Evolutionary conservation across 37 sponge, comb jelly and placozoan species (phyloP), one percentile per base, ranked within the genome.

Genomic region (Aplysina aerophoba): DNA sequence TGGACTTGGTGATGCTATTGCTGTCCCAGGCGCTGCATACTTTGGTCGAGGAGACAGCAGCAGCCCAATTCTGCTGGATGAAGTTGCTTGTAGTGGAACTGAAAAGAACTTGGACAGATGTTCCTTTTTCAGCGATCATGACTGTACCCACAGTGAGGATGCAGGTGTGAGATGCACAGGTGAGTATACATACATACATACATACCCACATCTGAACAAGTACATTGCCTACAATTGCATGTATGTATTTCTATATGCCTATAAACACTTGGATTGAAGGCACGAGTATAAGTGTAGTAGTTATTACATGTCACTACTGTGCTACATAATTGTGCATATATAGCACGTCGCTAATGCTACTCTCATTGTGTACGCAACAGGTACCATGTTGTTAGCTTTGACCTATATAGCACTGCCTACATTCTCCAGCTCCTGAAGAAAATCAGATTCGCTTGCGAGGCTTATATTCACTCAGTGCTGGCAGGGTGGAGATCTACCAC

Each of bases 121-220:
- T 71, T 6, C 59, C 37, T 36, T 15, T 30, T 14, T 15, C 1
- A 50, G 3, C 12, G 74, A 1, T 20, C 60, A 44, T 20, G 74
- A 55, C 58, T 88, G 88, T 31, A 44, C 38, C 1, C 88, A 88
- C 63, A 58, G 38, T 34, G 79, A 88, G n/a, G 88, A 88, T 62
- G 88, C 84, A 58, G 84, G 88, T n/a, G 77, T 88, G n/a, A 31
- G 33, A 0, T 88, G 88, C 33, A 28, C n/a, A 27, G 72, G 87
- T 87, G 80, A 36, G 79, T 63, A 4, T 71, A 25, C 30, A 3
- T 44, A 3, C 8, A 8, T 44, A 44, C 50, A 44, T 44, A 44
- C 50, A 44, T 44, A 44, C 6, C 8, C 50, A n/a, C n/a, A n/a
- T n/a, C n/a, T n/a, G n/a, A n/a, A n/a, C n/a, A n/a, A n/a, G n/a